Percentiles rank a stretch among this genome's conserved stretches.
phyloP scores from a whole-genome alignment of 1,140 invertebrate species.

The Hylyphantes graminicola region DNA sequence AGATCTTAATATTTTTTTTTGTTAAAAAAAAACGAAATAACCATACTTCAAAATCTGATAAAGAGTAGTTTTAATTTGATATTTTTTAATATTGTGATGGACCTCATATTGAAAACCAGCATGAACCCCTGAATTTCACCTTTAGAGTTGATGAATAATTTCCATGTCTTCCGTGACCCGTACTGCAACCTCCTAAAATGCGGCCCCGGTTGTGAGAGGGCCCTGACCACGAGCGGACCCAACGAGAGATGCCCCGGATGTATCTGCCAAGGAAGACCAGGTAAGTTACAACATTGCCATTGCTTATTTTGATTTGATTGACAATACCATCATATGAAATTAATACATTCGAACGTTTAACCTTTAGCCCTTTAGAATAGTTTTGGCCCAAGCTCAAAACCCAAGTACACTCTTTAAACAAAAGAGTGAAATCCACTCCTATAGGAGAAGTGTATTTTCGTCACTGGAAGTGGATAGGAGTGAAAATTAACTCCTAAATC shows the following conservation, averaged over 20 bases:
- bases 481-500: too few species aligned
- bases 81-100: background rate
- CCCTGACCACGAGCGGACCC: background rate
- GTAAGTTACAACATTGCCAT: background rate
- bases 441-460: too few species aligned
- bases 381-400: background rate
- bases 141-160: background rate
- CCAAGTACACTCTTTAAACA: too few species aligned
- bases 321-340: too few species aligned
- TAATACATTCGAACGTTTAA: too few species aligned
- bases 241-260: constrained; percentile 25
- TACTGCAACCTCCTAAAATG: constrained; percentile 12
- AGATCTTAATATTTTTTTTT: too few species aligned
- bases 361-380: background rate
- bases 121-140: background rate
- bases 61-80: constrained; percentile 6
- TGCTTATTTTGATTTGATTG: too few species aligned
- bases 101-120: background rate
- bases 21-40: too few species aligned
- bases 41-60: too few species aligned
- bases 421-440: too few species aligned
- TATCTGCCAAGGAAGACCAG: constrained; percentile 14
- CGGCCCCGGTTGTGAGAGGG: constrained; percentile 16
- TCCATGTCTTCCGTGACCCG: constrained; percentile 9
- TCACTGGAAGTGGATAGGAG: too few species aligned